Base-by-base conservation (phyloP, 2,113 vertebrate genomes). In the Oryzias javanicus region DNA sequence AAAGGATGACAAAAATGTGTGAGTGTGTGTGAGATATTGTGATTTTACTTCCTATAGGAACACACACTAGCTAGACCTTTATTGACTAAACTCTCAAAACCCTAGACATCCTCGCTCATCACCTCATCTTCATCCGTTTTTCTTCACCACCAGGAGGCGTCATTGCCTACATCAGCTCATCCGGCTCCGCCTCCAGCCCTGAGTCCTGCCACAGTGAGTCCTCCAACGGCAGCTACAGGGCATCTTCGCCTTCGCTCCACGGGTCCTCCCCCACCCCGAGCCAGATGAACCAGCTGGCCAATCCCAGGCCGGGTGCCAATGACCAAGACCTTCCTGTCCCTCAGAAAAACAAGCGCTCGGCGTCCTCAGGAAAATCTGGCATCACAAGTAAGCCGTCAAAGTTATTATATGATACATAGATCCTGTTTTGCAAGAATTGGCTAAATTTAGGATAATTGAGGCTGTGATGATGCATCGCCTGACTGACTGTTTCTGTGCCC, bases 181-280 rank as follows among this genome's bases (percentile, higher is more conserved):
- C 94, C 14, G 95, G 93, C 89, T 96, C 94, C 2, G 80, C 92
- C 75, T 95, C 95, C 59, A 95, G 97, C 89, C 95, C 94, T 1
- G 95, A 95, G 77, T 98, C 96, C 52, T 98, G 94, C 69, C 94
- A 95, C 88, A 99, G 97, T 3, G 97, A 98, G 84, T 92, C 94
- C 63, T 97, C 95, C 55, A 95, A 97, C 68, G 92, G 93, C 72
- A 94, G 96, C 89, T 95, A 94, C 89, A 95, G 94, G 86, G 95
- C 94, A 0, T 91, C 93, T 60, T 94, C 94, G 2, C 93, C 95
- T 0, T 35, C 35, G 10, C 91, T 92, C 1, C 92, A 90, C 0
- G 89, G 92, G 8, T 90, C 93, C 51, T 93, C 93, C 47, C 91
- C 92, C 0, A 90, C 81, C 83, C 76, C 57, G 0, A 89, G 70